These are phyloP conservation scores for Pycnonotus jocosus DNA, from an alignment of 2,113 vertebrate genomes.

Conservation along the genomic window DNA sequence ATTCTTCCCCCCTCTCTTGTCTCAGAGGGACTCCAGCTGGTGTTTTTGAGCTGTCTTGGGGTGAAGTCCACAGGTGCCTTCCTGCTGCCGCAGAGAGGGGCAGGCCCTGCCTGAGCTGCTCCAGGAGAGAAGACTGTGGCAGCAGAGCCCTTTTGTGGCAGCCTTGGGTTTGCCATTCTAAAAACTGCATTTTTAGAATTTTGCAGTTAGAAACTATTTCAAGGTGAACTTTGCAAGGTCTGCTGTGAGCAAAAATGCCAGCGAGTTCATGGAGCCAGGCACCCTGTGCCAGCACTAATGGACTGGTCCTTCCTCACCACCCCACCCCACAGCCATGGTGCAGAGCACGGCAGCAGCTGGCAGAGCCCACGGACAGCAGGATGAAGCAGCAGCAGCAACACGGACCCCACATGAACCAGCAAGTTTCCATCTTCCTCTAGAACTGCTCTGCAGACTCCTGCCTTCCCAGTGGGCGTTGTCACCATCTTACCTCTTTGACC, in stretches of 20 bases:
- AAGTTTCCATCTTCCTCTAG: background rate
- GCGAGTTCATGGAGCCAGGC: fast-evolving
- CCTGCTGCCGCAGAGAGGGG: fast-evolving
- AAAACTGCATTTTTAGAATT: background rate
- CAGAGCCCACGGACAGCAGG: fast-evolving
- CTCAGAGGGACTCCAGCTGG: background rate
- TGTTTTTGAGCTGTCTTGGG: background rate
- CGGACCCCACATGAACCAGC: background rate
- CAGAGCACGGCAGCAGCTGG: fast-evolving
- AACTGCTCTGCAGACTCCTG: background rate
- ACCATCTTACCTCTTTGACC: background rate
- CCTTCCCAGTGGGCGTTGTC: background rate
- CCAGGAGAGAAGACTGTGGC: background rate
- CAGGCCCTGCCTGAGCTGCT: fast-evolving
- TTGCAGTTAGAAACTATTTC: background rate
- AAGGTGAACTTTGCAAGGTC: background rate
- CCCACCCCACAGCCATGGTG: too few relatives aligned
- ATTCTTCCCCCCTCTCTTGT: fast-evolving
- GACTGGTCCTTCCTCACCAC: background rate
- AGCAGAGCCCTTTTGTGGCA: background rate
- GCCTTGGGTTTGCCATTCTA: background rate
- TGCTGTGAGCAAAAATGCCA: background rate
- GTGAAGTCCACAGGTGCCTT: background rate
- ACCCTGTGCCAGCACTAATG: fast-evolving
- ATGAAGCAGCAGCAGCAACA: background rate